Conservation (phyloP, 2,888 invertebrate species). For the Orchestes rusci region DNA sequence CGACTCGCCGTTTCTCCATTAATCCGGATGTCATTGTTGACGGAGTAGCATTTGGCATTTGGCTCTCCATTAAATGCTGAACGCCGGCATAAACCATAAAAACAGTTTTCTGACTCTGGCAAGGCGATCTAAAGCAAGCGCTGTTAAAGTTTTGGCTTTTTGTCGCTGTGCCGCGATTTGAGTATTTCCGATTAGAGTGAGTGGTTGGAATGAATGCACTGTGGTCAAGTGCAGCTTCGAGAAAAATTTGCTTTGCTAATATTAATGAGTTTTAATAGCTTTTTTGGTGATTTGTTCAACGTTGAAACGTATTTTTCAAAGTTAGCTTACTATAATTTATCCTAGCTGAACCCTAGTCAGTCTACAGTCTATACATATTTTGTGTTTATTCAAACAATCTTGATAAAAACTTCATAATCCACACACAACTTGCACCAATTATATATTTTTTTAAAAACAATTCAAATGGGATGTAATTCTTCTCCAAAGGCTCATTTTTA, state of each 20-base stretch:
- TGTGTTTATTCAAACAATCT: too few species aligned
- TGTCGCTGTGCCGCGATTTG: not conserved
- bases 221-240: not conserved
- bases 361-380: too few species aligned
- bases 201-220: constrained; percentile 12
- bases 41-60: constrained; percentile 28
- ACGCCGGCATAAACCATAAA: constrained; percentile 19
- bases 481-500: too few species aligned
- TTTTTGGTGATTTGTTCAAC: too few species aligned
- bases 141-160: constrained; percentile 19
- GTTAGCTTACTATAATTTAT: too few species aligned
- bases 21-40: constrained; percentile 32
- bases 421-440: too few species aligned
- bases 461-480: too few species aligned
- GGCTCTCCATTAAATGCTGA: constrained; percentile 27
- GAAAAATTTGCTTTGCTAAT: not conserved
- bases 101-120: constrained; percentile 19
- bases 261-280: too few species aligned
- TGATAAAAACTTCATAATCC: too few species aligned
- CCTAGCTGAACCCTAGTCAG: too few species aligned
- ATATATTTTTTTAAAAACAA: too few species aligned
- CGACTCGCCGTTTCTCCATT: constrained; percentile 30
- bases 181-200: constrained; percentile 12
- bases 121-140: constrained; percentile 17
- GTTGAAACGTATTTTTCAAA: too few species aligned